Base-by-base conservation (phyloP, 1,140 invertebrate genomes). In the Chrysoperla carnea region DNA sequence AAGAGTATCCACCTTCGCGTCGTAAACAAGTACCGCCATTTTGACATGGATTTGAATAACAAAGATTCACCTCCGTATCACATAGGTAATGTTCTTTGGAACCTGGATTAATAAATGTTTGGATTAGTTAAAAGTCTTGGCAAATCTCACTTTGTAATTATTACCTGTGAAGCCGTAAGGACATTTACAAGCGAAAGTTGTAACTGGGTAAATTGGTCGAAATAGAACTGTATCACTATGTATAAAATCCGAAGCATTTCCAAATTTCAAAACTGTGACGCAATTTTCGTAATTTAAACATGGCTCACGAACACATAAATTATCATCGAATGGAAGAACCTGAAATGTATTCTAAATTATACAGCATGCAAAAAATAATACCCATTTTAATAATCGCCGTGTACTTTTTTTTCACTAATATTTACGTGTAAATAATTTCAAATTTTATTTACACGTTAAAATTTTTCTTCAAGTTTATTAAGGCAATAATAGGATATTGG, bases 251-350 rank as follows among this genome's bases (percentile, higher is more conserved):
- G 86, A 88, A 1, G 90, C 89, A 59, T 91, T 91, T 1, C 88
- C 89, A 54, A 96, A 96, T 57, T 91, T 91, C 1, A 95, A 66
- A 0, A 92, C 83, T 0, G 88, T 90, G 0, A 88, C 57, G 53
- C 94, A 99, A 54, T 90, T 80, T 58, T 97, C 91, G 59, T 81
- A 98, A 62, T 98, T 95, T 0, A 93, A 65, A 56, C 95, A 99
- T 0, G 93, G 93, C 57, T 99, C 95, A 13, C 82, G 72, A 0
- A 95, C 83, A 61, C 95, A 99, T 0, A 97, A 68, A 61, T 97
- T 95, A 58, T 98, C 94, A 57, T 95, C 91, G 61, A 98, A 96
- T 0, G 93, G 90, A 3, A 96, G 59, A 1, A 98, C 85, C 71
- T 88, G 52, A 13, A 56, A 48, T 47, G 13, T 40, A 52, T 23